Percentiles rank a stretch among this genome's conserved stretches.
These are phyloP conservation scores for Epizoanthus stellaris DNA, from an alignment of 92 coral and sea anemone genomes.

Conservation along the genomic window DNA sequence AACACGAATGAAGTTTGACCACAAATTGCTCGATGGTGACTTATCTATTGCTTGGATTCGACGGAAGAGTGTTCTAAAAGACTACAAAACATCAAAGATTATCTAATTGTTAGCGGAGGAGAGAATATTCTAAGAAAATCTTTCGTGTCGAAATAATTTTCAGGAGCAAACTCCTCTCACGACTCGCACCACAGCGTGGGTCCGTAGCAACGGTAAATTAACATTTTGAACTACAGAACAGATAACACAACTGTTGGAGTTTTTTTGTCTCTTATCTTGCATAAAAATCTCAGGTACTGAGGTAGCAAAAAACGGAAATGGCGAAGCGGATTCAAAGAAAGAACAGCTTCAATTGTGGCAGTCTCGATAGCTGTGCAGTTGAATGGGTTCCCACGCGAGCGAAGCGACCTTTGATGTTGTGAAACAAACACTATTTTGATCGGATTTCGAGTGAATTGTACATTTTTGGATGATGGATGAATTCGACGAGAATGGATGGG, in stretches of 20 bases:
- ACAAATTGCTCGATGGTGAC: background rate
- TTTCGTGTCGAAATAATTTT: background rate
- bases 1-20: background rate
- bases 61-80: background rate
- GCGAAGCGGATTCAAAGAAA: background rate
- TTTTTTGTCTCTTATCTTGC: background rate
- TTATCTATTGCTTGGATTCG: background rate
- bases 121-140: background rate
- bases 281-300: background rate
- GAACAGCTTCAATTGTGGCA: background rate
- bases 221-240: background rate
- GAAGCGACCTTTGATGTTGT: slow-evolving; percentile 9
- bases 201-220: slow-evolving; percentile 13
- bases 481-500: slow-evolving; percentile 98
- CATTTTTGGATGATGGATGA: slow-evolving; percentile 80
- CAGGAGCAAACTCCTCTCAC: background rate
- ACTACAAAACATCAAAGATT: background rate
- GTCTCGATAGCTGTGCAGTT: background rate
- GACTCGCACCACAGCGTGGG: background rate
- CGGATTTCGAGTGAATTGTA: slow-evolving; percentile 1
- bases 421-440: slow-evolving; percentile 14
- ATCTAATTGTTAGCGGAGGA: background rate
- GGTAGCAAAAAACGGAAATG: background rate
- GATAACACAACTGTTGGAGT: no score
- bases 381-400: slow-evolving; percentile 1